Base-by-base conservation (phyloP, 2,797 vertebrate species). In the Euphonia xanthogaster region DNA sequence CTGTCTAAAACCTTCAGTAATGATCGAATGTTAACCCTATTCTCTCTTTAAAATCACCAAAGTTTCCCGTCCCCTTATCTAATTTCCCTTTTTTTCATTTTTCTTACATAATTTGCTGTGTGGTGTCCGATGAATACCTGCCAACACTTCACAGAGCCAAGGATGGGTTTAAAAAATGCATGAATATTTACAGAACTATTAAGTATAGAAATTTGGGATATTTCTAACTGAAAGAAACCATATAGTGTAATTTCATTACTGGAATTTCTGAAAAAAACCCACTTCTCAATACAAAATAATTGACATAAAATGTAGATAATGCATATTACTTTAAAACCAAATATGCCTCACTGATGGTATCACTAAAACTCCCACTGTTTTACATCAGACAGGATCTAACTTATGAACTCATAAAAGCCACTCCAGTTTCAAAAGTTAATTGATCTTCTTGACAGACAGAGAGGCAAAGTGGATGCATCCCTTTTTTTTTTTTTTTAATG, bases 181-280 rank as follows among this genome's bases (percentile, higher is more conserved):
- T 40, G 30, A 94, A 62, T 70, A 73, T 83, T 92, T 94, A 94
- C 54, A 70, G 44, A 78, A 60, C 12, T 37, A 58, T 7, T 42
- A 30, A 88, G 22, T 66, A 24, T 18, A 68, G 47, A 25, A 88
- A 93, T 76, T 37, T 82, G 18, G 22, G n/a, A 76, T 66, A 70
- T 44, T 94, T 93, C 78, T 90, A 39, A 65, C 13, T 57, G 44
- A 88, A 94, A 51, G 25, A 84, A 57, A 86, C 3, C 6, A 62
- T 53, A 23, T 48, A 80, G 88, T 12, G 27, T 12, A 72, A 53
- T 86, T 78, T 84, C 27, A 78, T 88, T 75, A 70, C 1, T 48
- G 19, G 14, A 90, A 88, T 53, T 78, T 47, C 30, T 50, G 22
- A 72, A 94, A 90, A 77, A 68, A 42, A 53, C 28, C 12, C 22